Base-by-base conservation (phyloP, 2,888 invertebrate species). In the Ctena decussata region DNA sequence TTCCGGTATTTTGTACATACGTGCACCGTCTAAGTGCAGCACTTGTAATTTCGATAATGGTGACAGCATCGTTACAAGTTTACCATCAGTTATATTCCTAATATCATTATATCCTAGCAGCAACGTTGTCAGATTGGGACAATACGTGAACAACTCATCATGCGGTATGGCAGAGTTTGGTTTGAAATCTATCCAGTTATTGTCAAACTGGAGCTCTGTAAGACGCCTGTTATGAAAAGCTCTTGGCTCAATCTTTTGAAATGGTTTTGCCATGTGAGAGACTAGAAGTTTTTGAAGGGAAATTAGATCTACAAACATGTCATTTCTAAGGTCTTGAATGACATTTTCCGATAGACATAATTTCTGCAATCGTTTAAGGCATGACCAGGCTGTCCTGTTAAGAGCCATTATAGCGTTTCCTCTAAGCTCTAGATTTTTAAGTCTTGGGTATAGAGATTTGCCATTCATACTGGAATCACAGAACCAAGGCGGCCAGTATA, bases 271-370 rank as follows among this genome's bases (percentile, higher is more conserved):
- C 49, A 82, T 65, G 35, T 82, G 32, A 15, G 37, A 39, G 5
- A 82, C 21, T 0, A 65, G 32, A 8, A 82, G 78, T 5, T 35
- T 39, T 53, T 53, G 37, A 5, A 82, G 37, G 2, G n/a, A 74
- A n/a, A 15, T 37, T n/a, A 82, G 53, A n/a, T 53, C 41, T 11
- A 57, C 27, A 35, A 82, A 82, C 11, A 73, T 82, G 37, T 85
- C 84, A 30, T 76, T 76, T 44, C 65, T 27, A 11, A 89, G 21
- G n/a, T 39, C 32, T 44, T 81, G 39, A 5, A 89, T 44, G 1
- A 79, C 77, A 24, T 80, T 79, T 37, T 41, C 53, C 24, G 57
- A 73, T 12, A 89, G 49, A 41, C 75, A 73, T 2, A 89, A 39
- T 8, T 57, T 32, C 18, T 46, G 37, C 24, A 89, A 35, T 1